phyloP scores from a whole-genome alignment of 1,140 invertebrate genomes.

The Aphaenogaster rudis region DNA sequence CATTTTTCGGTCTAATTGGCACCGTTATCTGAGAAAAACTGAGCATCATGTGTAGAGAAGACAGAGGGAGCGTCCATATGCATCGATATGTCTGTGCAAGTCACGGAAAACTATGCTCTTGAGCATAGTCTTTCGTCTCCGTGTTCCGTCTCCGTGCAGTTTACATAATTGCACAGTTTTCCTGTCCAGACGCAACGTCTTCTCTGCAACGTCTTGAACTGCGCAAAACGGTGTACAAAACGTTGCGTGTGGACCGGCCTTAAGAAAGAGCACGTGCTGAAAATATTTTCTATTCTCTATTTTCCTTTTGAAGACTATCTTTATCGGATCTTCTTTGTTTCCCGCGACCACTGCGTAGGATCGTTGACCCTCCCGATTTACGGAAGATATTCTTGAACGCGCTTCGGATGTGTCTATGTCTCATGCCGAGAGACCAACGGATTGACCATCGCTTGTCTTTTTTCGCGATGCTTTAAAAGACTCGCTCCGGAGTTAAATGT shows the following conservation, averaged over 20 bases:
- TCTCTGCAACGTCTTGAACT: too few species aligned
- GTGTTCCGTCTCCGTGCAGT: too few species aligned
- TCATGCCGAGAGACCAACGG: constrained; percentile 82
- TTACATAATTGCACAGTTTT: too few species aligned
- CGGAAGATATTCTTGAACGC: constrained; percentile 57
- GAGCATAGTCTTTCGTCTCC: too few species aligned
- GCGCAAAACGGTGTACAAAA: too few species aligned
- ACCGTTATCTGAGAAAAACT: too few species aligned
- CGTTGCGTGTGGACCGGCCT: neutral
- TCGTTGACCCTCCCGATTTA: neutral
- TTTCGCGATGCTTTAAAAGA: constrained; percentile 38
- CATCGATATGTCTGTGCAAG: too few species aligned
- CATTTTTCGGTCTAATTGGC: too few species aligned
- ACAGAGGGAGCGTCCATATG: too few species aligned
- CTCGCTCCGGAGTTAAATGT: constrained; percentile 38
- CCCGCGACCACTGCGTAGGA: neutral
- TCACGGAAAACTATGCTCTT: too few species aligned
- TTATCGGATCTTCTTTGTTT: constrained; percentile 14
- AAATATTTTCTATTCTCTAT: neutral
- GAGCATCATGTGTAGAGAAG: too few species aligned
- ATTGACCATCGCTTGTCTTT: constrained; percentile 53
- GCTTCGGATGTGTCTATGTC: constrained; percentile 52
- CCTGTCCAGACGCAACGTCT: too few species aligned
- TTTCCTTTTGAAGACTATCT: neutral
- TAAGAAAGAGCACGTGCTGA: neutral